Percentiles rank a stretch among this genome's conserved stretches.
These are phyloP conservation scores for Gerris buenoi DNA, from an alignment of 1,140 invertebrate genomes.

Conservation along the genomic window DNA sequence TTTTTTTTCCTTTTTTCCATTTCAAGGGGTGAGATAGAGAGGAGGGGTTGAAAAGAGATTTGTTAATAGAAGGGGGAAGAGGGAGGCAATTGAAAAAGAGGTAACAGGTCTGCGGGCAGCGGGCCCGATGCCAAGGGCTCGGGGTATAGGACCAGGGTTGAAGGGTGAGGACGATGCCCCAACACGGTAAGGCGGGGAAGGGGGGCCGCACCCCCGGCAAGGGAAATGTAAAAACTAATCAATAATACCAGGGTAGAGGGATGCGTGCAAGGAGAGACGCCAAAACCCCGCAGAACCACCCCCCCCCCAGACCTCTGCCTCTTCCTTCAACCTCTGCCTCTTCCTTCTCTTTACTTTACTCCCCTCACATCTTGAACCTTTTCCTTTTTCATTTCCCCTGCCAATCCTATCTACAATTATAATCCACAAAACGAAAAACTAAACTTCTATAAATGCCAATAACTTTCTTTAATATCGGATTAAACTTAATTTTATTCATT, in stretches of 20 bases:
- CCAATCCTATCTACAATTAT: too few relatives aligned
- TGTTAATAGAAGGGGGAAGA: not conserved
- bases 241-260: not conserved
- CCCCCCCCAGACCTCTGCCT: not conserved
- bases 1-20: not conserved
- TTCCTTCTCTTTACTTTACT: constrained; percentile 23
- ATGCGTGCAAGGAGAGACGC: not conserved
- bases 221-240: constrained; percentile 3
- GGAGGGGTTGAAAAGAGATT: not conserved
- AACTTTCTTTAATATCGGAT: too few relatives aligned
- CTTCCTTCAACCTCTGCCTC: constrained; percentile 23
- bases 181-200: not conserved
- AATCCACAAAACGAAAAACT: too few relatives aligned
- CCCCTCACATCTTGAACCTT: too few relatives aligned
- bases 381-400: too few relatives aligned
- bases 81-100: constrained; percentile 3
- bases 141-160: not conserved
- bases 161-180: not conserved
- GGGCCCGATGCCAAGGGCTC: not conserved
- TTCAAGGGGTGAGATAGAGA: not conserved
- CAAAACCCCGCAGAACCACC: not conserved
- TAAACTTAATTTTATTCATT: too few relatives aligned
- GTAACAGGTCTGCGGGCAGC: not conserved
- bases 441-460: too few relatives aligned
- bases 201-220: not conserved